Percentiles rank a stretch among this genome's conserved stretches.
These are phyloP conservation scores for Beaufortia kweichowensis DNA, from an alignment of 2,113 vertebrate genomes.

Conservation along the genomic window DNA sequence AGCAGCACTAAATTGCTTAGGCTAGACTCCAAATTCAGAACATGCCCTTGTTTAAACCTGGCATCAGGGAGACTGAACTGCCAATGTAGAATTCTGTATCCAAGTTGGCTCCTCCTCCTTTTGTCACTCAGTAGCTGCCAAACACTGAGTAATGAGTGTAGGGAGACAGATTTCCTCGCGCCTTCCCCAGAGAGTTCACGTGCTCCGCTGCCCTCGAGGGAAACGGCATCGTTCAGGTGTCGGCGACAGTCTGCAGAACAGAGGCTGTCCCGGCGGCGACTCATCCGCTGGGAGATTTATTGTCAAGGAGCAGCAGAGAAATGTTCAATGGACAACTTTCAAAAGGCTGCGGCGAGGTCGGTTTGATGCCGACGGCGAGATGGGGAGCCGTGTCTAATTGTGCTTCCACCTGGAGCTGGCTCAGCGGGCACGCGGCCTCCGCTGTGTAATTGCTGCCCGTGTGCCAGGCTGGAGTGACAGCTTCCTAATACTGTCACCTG, in stretches of 20 bases:
- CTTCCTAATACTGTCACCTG: slow-evolving; percentile 58
- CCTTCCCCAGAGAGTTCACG: slow-evolving; percentile 16
- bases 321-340: slow-evolving; percentile 30
- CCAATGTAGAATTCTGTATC: slow-evolving; percentile 60
- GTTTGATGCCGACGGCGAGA: slow-evolving; percentile 36
- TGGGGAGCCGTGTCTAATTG: slow-evolving; percentile 51
- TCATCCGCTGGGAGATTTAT: slow-evolving; percentile 19
- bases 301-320: slow-evolving; percentile 18
- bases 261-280: slow-evolving; percentile 3
- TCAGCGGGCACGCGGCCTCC: slow-evolving; percentile 24
- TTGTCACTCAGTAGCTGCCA: slow-evolving; percentile 61
- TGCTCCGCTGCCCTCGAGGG: not conserved
- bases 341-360: slow-evolving; percentile 29
- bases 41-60: slow-evolving; percentile 55
- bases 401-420: slow-evolving; percentile 58
- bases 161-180: slow-evolving; percentile 59
- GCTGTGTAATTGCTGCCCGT: slow-evolving; percentile 48
- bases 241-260: slow-evolving; percentile 3
- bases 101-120: slow-evolving; percentile 12
- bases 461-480: slow-evolving; percentile 45
- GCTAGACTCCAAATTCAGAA: slow-evolving; percentile 32
- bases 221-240: slow-evolving; percentile 4
- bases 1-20: not conserved
- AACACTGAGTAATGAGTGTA: slow-evolving; percentile 62
- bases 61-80: slow-evolving; percentile 72